phyloP scores from a whole-genome alignment of 2,113 vertebrate genomes.

The Pteropus alecto region DNA sequence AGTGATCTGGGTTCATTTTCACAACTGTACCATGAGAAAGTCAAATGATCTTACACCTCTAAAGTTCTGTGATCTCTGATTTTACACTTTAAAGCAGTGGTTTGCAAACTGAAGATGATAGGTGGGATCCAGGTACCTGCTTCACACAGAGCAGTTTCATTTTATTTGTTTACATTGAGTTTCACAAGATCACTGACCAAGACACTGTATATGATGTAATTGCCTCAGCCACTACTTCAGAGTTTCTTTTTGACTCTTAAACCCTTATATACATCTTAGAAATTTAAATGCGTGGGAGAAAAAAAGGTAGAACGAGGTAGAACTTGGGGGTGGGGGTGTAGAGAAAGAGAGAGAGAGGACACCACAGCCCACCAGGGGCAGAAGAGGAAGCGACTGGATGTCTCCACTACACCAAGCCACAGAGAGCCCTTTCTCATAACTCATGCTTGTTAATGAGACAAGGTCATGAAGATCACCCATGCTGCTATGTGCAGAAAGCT shows the following conservation, averaged over 20 bases:
- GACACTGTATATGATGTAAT: not conserved
- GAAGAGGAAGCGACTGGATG: slow-evolving; percentile 47
- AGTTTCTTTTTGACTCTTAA: not conserved
- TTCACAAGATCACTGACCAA: not conserved
- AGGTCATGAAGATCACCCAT: slow-evolving; percentile 39
- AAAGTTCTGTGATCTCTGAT: not conserved
- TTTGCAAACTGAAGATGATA: not conserved
- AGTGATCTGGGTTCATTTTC: not conserved
- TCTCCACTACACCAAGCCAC: slow-evolving; percentile 47
- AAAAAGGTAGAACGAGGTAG: not conserved
- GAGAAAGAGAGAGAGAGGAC: not conserved
- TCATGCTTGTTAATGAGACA: slow-evolving; percentile 49
- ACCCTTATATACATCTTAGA: not conserved
- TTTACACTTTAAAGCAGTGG: not conserved
- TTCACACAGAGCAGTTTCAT: not conserved
- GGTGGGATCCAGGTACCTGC: not conserved
- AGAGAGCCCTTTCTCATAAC: slow-evolving; percentile 48
- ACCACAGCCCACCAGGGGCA: not conserved
- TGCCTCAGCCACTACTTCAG: not conserved
- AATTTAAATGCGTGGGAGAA: not conserved
- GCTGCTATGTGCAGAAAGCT: not conserved
- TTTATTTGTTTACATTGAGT: not conserved
- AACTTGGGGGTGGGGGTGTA: not conserved
- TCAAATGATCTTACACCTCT: not conserved
- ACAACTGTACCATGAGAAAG: not conserved